A percentile compares a stretch with the other conserved stretches of the same genome.
Evolutionary conservation across 2,888 invertebrate species (phyloP).

Genomic region (Melanostoma scalare): DNA sequence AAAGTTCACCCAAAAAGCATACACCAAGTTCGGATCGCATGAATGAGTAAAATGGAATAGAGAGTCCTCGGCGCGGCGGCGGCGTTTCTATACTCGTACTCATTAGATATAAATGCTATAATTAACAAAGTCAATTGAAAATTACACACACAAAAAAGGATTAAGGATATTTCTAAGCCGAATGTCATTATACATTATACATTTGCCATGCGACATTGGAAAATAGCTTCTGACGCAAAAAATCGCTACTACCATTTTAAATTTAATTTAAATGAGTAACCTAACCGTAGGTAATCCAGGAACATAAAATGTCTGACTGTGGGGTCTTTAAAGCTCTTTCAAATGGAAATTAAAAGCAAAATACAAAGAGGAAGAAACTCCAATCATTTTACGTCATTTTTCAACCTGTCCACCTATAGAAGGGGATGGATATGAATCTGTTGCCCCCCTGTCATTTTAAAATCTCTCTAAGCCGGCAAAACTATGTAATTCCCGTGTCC

Average conservation of each 20-base stretch:
- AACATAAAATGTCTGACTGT: slow-evolving; percentile 26
- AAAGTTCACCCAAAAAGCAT: not conserved
- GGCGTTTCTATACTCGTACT: slow-evolving; percentile 43
- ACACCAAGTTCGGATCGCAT: slow-evolving; percentile 50
- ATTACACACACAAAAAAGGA: slow-evolving; percentile 62
- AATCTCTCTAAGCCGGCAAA: slow-evolving; percentile 61
- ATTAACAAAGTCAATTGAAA: slow-evolving; percentile 72
- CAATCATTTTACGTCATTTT: slow-evolving; percentile 71
- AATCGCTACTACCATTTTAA: not conserved
- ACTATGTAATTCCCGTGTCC: slow-evolving; percentile 64
- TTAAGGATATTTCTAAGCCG: slow-evolving; percentile 31
- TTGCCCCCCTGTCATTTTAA: slow-evolving; percentile 43
- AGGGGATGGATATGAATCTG: slow-evolving; percentile 12
- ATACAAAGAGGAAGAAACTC: slow-evolving; percentile 20
- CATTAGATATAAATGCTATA: slow-evolving; percentile 62
- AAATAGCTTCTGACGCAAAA: slow-evolving; percentile 35
- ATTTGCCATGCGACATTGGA: slow-evolving; percentile 41
- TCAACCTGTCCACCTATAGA: slow-evolving; percentile 62
- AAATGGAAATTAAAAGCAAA: slow-evolving; percentile 55
- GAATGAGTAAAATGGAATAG: slow-evolving; percentile 62
- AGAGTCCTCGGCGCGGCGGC: not conserved
- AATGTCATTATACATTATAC: slow-evolving; percentile 28
- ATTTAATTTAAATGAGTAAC: slow-evolving; percentile 68
- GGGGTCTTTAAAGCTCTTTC: slow-evolving; percentile 33
- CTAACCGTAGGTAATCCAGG: slow-evolving; percentile 63